Evolutionary conservation across 2,113 vertebrate species (phyloP).

Genomic region (Anolis sagrei): DNA sequence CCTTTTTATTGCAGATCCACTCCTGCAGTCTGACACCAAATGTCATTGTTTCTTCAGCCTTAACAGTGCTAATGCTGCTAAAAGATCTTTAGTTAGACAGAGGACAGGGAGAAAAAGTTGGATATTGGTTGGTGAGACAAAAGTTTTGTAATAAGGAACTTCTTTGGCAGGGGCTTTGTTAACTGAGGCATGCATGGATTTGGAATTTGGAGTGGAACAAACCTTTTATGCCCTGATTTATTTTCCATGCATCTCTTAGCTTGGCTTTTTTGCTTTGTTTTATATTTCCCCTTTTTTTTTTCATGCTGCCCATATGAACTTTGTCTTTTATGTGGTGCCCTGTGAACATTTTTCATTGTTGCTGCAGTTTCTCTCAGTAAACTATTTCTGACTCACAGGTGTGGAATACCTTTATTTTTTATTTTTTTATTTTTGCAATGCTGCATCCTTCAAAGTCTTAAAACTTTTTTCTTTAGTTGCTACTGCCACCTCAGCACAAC

Average conservation of each 20-base stretch:
- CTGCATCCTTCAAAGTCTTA: slow-evolving; percentile 53
- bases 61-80: too few species aligned
- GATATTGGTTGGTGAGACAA: too few species aligned
- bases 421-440: slow-evolving; percentile 5
- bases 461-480: slow-evolving; percentile 23
- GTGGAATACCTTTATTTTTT: slow-evolving; percentile 21
- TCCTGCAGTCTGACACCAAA: too few species aligned
- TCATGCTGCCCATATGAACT: not conserved
- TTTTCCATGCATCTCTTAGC: not conserved
- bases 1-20: too few species aligned
- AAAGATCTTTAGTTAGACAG: too few species aligned
- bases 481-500: not conserved
- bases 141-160: too few species aligned
- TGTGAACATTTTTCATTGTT: slow-evolving; percentile 2
- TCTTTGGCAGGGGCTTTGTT: too few species aligned
- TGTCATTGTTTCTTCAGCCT: too few species aligned
- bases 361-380: slow-evolving; percentile 43
- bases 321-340: not conserved
- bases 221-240: not conserved
- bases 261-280: not conserved
- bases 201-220: not conserved
- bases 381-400: slow-evolving; percentile 53
- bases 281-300: not conserved
- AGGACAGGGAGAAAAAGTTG: too few species aligned
- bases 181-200: too few species aligned